Conservation (phyloP, 2,113 vertebrate genomes). For the Nycticebus coucang region DNA sequence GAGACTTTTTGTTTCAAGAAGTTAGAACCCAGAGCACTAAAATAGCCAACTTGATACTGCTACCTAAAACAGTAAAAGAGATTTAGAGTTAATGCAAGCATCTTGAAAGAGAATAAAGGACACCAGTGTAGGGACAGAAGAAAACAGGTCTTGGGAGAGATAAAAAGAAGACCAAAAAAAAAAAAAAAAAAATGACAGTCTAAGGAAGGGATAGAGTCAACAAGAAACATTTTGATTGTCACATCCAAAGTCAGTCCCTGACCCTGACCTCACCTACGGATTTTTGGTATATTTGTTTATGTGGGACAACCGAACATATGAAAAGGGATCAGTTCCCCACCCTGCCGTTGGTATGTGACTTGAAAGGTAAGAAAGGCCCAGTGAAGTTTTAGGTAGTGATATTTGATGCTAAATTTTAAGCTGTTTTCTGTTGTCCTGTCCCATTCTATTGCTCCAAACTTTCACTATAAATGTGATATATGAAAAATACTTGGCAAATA, state of each 20-base stretch:
- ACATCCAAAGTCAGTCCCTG: no score
- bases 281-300: no score
- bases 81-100: constrained; percentile 11
- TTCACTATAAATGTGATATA: background rate
- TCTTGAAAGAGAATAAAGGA: background rate
- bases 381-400: background rate
- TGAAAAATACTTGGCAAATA: background rate
- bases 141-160: background rate
- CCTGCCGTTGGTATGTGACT: no score
- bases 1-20: background rate
- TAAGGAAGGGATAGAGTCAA: background rate
- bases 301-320: no score
- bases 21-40: background rate
- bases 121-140: background rate
- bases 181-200: background rate
- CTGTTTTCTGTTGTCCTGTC: background rate
- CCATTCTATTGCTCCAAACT: background rate
- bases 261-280: no score
- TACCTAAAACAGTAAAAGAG: background rate
- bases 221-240: background rate
- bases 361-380: background rate
- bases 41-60: background rate
- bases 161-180: background rate
- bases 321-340: no score
- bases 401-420: background rate